Conservation (phyloP, 1,140 invertebrate genomes). For the Dolichoris vasculosae region DNA sequence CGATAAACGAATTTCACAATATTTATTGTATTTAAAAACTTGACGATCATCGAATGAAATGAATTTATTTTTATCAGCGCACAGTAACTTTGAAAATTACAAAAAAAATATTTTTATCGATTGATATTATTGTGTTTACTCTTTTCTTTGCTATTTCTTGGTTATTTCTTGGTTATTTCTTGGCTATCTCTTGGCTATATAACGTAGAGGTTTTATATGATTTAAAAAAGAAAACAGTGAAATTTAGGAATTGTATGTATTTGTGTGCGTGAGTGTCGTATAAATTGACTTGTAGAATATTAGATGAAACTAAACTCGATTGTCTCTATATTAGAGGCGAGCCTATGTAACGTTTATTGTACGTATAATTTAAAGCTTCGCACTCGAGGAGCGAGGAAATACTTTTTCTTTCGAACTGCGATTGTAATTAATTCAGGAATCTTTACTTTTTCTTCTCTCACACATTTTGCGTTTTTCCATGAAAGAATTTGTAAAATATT, state of each 20-base stretch:
- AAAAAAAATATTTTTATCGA: constrained; percentile 36
- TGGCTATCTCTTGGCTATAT: background rate
- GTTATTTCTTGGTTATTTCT: constrained; percentile 5
- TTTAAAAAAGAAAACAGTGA: constrained; percentile 4
- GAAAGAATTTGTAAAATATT: constrained; percentile 49
- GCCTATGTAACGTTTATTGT: constrained; percentile 42
- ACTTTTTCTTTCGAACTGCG: constrained; percentile 35
- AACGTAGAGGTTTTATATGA: constrained; percentile 13
- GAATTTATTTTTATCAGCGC: constrained; percentile 30
- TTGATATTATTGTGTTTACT: constrained; percentile 43
- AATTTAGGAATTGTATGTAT: constrained; percentile 43
- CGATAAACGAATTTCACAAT: constrained; percentile 10
- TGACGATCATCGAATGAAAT: constrained; percentile 34
- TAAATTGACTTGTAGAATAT: constrained; percentile 44
- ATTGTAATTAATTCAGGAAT: constrained; percentile 52
- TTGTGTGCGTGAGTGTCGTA: constrained; percentile 29
- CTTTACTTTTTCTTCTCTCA: constrained; percentile 25
- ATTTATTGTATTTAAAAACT: constrained; percentile 30
- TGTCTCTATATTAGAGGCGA: constrained; percentile 64
- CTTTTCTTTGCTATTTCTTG: background rate
- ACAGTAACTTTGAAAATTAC: constrained; percentile 3
- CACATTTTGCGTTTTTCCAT: constrained; percentile 38
- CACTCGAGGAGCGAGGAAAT: constrained; percentile 22
- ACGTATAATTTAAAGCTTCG: constrained; percentile 27
- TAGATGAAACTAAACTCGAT: constrained; percentile 33